Base-by-base conservation (phyloP, 2,888 invertebrate species). In the Deilephila porcellus region DNA sequence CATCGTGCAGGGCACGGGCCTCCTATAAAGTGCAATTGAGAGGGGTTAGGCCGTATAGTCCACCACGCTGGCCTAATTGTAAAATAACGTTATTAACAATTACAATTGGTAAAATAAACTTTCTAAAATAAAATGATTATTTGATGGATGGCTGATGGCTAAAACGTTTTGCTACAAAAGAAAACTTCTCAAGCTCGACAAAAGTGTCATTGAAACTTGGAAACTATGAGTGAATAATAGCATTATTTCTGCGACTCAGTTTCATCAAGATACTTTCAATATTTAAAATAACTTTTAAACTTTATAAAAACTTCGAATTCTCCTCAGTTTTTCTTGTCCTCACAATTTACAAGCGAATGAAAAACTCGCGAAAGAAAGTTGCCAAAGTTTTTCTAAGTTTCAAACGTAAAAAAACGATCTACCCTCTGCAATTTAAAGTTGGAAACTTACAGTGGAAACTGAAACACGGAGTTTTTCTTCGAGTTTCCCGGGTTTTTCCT, bases 261-360 rank as follows among this genome's bases (percentile, higher is more conserved):
- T 67, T 52, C 25, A 67, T 29, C 45, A 25, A 52, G 20, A 67
- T 25, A 25, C 25, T 52, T 67, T 52, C 25, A 52, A 67, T 67
- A 67, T 67, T 67, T 52, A 25, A 67, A 52, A 25, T 52, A 14
- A 52, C 25, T 67, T 25, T 17, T 11, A 45, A 56, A 67, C 67
- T 67, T 67, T 17, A 64, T 29, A 17, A 45, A 67, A 67, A 67
- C 52, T 67, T 25, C 5, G 17, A 52, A 67, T 52, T 67, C 67
- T 67, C 67, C 25, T 52, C 14, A 67, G 67, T 67, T 25, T 52
- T 52, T 67, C 52, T 63, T 67, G 67, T 67, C 67, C 67, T 45
- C 67, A 45, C 45, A 67, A 67, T 67, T 67, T 67, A 25, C 25
- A 67, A 67, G 52, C 67, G 67, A 67, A 67, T 67, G 52, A 67